Evolutionary conservation across 2,797 vertebrate genomes (phyloP), one percentile per base, ranked within the genome.

Genomic region (Crenichthys baileyi): DNA sequence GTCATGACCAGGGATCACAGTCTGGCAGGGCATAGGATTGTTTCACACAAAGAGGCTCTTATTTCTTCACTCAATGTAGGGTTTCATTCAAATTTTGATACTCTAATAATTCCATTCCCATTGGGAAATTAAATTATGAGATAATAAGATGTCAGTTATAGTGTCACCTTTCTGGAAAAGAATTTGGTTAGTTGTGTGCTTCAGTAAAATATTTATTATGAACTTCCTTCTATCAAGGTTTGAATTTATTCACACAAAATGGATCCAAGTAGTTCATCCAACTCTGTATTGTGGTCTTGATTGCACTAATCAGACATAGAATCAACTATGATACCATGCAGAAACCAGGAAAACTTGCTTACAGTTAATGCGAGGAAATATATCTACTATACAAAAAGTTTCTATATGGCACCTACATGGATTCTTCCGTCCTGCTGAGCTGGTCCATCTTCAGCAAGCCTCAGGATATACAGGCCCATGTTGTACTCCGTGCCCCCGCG

Each of bases 401-500:
- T 9, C 4, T 36, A 65, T 16, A 31, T 48, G 2, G n/a, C 46
- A 96, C 97, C 96, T 91, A 99, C 98, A 0, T 98, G 97, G 74
- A 99, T 97, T 81, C 98, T 94, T 70, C 98, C 97, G 0, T 99
- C 98, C 78, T 96, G 95, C 83, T 97, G 93, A 36, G 98, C 98
- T 0, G 98, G 96, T 15, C 98, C 98, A 0, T 99, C 98, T 85
- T 99, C 98, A 5, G 98, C 98, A 3, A 99, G 96, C 1, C 98
- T 96, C 41, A 99, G 96, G 89, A 99, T 99, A 91, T 98, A 99
- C 2, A 99, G 93, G 7, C 97, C 98, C 98, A 99, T 99, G 94
- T 97, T 99, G 93, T 99, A 99, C 76, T 99, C 98, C 16, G 98
- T 99, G 5, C 98, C 98, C 16, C 98, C 98, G 12, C 98, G 96